Base-by-base conservation (phyloP, 2,888 invertebrate species). In the Epsilonema sp. region DNA sequence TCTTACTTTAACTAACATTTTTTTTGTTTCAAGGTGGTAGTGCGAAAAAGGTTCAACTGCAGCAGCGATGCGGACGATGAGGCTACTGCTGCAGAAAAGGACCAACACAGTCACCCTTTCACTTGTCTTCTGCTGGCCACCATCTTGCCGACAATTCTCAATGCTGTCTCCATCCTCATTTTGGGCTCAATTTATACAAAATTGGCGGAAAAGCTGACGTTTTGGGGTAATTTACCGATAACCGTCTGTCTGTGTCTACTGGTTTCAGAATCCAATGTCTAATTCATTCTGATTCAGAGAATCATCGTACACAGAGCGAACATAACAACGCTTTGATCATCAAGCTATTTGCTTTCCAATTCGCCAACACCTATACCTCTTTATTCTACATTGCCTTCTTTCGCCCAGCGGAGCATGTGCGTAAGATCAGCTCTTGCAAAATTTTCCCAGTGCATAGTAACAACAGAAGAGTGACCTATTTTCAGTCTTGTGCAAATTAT, bases 341-440 rank as follows among this genome's bases (percentile, higher is more conserved):
- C 48, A 71, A 71, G 51, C 54, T 71, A 26, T 71, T 70, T 56
- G 69, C 67, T 25, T 71, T 71, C 59, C 69, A 70, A 55, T 68
- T 71, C 61, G 70, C 67, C 44, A 71, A 71, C 55, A 67, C 64
- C 47, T 71, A 71, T 52, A 61, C 68, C 4, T 69, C 70, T 0
- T 62, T 70, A 40, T 68, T 70, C 54, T 71, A 71, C 52, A 67
- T 70, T 26, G 71, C 70, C 2, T 70, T 71, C 56, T 63, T 70
- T 50, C 57, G 70, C 55, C 67, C 65, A 51, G 68, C 57, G 42
- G 48, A 51, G n/a, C 39, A 39, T 26, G 48, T 48, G 25, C 23
- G 39, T 48, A n/a, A 25, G 21, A 8, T 8, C 65, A 52, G 55
- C 60, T 31, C 31, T 11, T n/a, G n/a, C n/a, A n/a, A n/a, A n/a